These are phyloP conservation scores for Cheilosia vernalis DNA, from an alignment of 2,888 invertebrate species.

Conservation along the genomic window DNA sequence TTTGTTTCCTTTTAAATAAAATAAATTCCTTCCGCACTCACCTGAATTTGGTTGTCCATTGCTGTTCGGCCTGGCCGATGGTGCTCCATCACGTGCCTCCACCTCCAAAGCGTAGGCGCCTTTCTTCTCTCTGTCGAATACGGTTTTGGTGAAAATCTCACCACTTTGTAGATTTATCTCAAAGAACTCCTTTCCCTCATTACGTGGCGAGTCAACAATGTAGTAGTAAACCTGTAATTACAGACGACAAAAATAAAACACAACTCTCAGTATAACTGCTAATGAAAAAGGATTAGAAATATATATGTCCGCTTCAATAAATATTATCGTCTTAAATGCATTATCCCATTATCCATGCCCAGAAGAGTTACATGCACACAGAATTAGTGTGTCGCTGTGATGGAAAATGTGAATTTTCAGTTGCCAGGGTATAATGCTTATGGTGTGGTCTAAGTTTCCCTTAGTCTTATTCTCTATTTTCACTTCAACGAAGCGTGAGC, in stretches of 20 bases:
- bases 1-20: too few species aligned
- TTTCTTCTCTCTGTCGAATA: constrained; percentile 99
- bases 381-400: not conserved
- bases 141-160: constrained; percentile 96
- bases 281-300: constrained; percentile 51
- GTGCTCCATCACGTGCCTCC: constrained; percentile 97
- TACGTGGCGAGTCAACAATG: constrained; percentile 94
- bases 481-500: constrained; percentile 71
- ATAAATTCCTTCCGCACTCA: constrained; percentile 83
- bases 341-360: constrained; percentile 9
- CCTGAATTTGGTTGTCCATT: constrained; percentile 98
- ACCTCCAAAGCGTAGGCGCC: constrained; percentile 98
- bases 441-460: constrained; percentile 53
- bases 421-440: constrained; percentile 63
- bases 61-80: constrained; percentile 97
- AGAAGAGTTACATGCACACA: constrained; percentile 22
- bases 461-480: constrained; percentile 60
- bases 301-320: constrained; percentile 41
- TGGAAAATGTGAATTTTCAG: constrained; percentile 41
- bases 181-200: constrained; percentile 97
- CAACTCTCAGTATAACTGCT: not conserved
- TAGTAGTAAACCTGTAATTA: constrained; percentile 93
- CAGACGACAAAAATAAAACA: not conserved
- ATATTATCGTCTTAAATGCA: constrained; percentile 38
- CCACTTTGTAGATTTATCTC: constrained; percentile 98